Evolutionary conservation across 2,888 invertebrate genomes (phyloP).

Genomic region (Leptothorax acervorum): DNA sequence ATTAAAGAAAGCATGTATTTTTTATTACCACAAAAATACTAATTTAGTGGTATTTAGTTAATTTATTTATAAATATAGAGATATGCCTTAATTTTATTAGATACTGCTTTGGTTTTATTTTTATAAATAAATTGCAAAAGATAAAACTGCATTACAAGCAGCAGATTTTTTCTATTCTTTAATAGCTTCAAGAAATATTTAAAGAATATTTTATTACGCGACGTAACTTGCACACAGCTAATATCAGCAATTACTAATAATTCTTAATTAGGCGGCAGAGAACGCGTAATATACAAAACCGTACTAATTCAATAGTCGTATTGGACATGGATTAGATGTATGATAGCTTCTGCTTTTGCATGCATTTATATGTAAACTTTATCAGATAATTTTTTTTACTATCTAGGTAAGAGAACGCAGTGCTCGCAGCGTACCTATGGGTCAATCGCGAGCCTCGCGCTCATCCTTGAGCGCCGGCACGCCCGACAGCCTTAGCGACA

Average conservation of each 20-base stretch:
- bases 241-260: slow-evolving; percentile 22
- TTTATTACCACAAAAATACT: not conserved
- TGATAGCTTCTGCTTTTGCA: slow-evolving; percentile 27
- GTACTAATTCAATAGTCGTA: slow-evolving; percentile 21
- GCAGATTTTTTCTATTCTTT: slow-evolving; percentile 6
- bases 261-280: slow-evolving; percentile 44
- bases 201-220: not conserved
- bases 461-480: slow-evolving; percentile 94
- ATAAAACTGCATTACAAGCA: not conserved
- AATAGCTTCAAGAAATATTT: not conserved
- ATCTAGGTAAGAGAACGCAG: slow-evolving; percentile 96
- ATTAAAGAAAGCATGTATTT: slow-evolving; percentile 7
- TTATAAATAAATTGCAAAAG: not conserved
- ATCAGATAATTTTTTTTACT: not conserved
- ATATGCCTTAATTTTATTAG: not conserved
- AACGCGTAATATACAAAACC: slow-evolving; percentile 37
- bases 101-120: not conserved
- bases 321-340: slow-evolving; percentile 16
- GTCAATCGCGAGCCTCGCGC: slow-evolving; percentile 89
- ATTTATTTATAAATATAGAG: not conserved
- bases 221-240: slow-evolving; percentile 35
- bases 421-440: slow-evolving; percentile 96
- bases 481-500: slow-evolving; percentile 95
- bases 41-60: not conserved
- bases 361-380: not conserved